These are phyloP conservation scores for Dasysyrphus albostriatus DNA, from an alignment of 2,888 invertebrate species.

Conservation along the genomic window DNA sequence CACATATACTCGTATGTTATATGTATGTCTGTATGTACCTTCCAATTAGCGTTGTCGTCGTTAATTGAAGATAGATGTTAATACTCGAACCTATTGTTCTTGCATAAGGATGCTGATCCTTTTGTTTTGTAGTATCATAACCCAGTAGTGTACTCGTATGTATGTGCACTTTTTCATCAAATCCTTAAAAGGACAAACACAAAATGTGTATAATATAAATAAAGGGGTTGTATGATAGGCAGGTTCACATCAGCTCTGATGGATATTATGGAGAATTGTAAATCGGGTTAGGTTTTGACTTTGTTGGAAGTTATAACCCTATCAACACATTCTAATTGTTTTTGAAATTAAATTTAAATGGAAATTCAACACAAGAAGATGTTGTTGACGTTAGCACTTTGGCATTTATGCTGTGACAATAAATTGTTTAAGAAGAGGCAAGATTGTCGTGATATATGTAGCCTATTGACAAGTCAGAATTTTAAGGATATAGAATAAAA, in stretches of 20 bases:
- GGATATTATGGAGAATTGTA: constrained; percentile 13
- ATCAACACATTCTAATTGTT: constrained; percentile 33
- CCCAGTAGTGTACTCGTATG: neutral
- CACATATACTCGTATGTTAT: too few species aligned
- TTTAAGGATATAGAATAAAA: too few species aligned
- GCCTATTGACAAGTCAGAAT: neutral
- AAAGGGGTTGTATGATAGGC: neutral
- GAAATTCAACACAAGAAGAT: constrained; percentile 5
- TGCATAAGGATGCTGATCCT: constrained; percentile 10
- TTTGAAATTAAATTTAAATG: constrained; percentile 26
- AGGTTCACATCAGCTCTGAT: neutral
- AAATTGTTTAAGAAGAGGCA: constrained; percentile 10
- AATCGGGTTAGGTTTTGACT: constrained; percentile 12
- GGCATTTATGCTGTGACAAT: neutral
- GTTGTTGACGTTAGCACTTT: neutral
- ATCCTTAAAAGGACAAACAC: neutral
- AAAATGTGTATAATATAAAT: neutral
- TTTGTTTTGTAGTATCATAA: neutral
- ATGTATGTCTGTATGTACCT: constrained; percentile 34
- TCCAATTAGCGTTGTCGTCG: constrained; percentile 50
- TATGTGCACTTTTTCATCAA: neutral
- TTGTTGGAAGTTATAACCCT: constrained; percentile 31
- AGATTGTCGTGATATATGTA: neutral
- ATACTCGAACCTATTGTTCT: neutral
- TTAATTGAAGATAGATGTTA: constrained; percentile 26